Evolutionary conservation across 2,888 invertebrate species (phyloP).

Genomic region (Tetragnatha montana): DNA sequence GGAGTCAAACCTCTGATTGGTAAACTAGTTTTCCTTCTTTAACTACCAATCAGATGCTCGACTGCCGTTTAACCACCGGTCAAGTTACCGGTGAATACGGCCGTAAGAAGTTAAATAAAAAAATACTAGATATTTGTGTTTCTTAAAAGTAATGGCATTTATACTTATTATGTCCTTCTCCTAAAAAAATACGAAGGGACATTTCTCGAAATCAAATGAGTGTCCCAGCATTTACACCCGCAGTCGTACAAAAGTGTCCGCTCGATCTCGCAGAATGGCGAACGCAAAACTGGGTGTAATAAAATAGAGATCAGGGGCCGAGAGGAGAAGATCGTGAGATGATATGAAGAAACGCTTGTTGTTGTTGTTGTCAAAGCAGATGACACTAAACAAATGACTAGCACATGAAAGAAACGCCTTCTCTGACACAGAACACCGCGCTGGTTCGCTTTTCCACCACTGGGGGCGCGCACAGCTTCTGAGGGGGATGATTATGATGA

Average conservation of each 20-base stretch:
- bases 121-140: no score
- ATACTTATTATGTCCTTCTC: no score
- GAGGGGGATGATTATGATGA: no score
- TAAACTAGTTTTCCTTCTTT: no score
- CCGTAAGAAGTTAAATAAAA: no score
- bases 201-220: no score
- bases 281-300: constrained; percentile 51
- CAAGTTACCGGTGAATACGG: no score
- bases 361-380: constrained; percentile 54
- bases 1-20: no score
- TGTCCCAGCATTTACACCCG: constrained; percentile 31
- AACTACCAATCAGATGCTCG: no score
- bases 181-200: no score
- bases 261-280: constrained; percentile 29
- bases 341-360: constrained; percentile 60
- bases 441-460: background rate
- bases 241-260: constrained; percentile 4
- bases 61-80: no score
- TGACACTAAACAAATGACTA: constrained; percentile 38
- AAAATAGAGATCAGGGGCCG: constrained; percentile 55
- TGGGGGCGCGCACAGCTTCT: background rate
- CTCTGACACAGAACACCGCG: background rate
- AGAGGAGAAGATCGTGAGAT: constrained; percentile 25
- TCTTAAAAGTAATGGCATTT: no score
- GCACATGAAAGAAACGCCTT: constrained; percentile 11